phyloP scores from a whole-genome alignment of 2,113 vertebrate species.

The Cyanoramphus novaezelandiae region DNA sequence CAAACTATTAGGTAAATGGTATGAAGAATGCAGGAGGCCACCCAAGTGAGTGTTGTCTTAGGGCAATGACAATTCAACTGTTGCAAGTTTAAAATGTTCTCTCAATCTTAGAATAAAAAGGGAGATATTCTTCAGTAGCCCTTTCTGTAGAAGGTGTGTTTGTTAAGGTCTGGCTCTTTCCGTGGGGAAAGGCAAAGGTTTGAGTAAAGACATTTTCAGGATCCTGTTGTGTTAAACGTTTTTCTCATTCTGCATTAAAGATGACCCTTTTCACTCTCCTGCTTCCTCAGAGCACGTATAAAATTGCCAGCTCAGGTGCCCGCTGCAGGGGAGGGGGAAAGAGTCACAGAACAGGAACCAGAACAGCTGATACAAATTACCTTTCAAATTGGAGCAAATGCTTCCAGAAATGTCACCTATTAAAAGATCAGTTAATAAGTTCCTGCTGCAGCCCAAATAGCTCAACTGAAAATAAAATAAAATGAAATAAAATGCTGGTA shows the following conservation, averaged over 20 bases:
- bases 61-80: neutral
- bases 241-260: constrained; percentile 15
- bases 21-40: neutral
- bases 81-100: neutral
- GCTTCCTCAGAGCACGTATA: neutral
- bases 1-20: neutral
- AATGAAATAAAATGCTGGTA: neutral
- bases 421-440: constrained; percentile 63
- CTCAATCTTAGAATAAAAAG: neutral
- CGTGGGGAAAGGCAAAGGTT: neutral
- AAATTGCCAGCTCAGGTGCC: constrained; percentile 30
- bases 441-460: constrained; percentile 47
- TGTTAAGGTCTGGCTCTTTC: neutral
- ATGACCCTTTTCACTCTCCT: neutral
- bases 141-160: neutral
- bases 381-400: constrained; percentile 56
- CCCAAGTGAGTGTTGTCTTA: neutral
- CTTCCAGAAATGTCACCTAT: constrained; percentile 56
- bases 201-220: constrained; percentile 4
- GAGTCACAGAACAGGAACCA: constrained; percentile 24
- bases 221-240: constrained; percentile 8
- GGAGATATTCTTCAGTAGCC: neutral
- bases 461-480: neutral
- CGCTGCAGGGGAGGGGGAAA: constrained; percentile 8
- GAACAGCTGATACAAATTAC: constrained; percentile 54